Base-by-base conservation (phyloP, 2,888 invertebrate species). In the Drosophila limbata region DNA sequence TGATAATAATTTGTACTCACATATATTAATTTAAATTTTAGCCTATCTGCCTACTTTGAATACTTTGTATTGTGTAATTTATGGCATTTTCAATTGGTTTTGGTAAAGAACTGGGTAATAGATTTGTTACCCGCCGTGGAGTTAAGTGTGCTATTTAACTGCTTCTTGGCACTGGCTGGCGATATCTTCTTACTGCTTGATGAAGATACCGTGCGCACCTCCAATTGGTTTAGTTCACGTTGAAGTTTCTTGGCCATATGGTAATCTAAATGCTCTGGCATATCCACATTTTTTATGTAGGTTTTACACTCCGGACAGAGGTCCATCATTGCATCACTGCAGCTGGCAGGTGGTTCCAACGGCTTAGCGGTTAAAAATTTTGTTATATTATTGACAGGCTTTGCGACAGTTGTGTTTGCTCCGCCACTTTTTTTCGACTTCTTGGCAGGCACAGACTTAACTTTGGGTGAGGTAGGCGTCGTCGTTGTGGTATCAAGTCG, bases 181-280 rank as follows among this genome's bases (percentile, higher is more conserved):
- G 81, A 74, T 3, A 62, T 17, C 31, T 88, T 82, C 21, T 90
- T 88, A 15, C 11, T 71, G 4, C 17, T 13, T 0, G 66, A 17
- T 5, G 78, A 48, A 0, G 59, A 37, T 5, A 90, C 79, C 3
- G 80, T 84, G n/a, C 81, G 84, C 47, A 89, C 80, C 50, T 90
- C 86, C 19, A 89, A 63, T 44, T 88, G 81, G 73, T 92, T 92
- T 0, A 91, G 70, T 69, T 92, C 83, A 0, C 79, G 81, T 57
- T 92, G 96, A 56, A 98, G 91, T 87, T 95, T 95, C 88, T 95
- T 94, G 5, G 98, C 98, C 82, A 96, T 94, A 91, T 98, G 98
- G 91, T 95, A 97, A 93, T 98, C 98, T 83, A 94, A 92, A 92
- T 98, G 98, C 88, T 97, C 96, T 1, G 93, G 91, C 80, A 95